These are phyloP conservation scores for Synanceia verrucosa DNA, from an alignment of 2,797 vertebrate species.

Conservation along the genomic window DNA sequence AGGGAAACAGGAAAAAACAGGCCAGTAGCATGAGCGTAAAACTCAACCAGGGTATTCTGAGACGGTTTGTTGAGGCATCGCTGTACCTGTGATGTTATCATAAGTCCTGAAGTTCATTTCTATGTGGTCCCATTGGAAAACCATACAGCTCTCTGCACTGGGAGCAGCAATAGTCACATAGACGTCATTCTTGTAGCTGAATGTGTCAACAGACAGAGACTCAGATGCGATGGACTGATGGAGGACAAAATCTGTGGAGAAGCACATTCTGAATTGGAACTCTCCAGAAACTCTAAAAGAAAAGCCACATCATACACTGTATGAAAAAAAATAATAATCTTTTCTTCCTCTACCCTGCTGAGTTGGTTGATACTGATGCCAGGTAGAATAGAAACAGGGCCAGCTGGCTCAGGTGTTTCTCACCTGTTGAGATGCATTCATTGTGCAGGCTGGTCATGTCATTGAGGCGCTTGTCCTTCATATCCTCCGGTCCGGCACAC, in stretches of 20 bases:
- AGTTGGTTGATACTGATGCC: not conserved
- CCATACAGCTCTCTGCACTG: conserved; percentile 95
- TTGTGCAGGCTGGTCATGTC: conserved; percentile 92
- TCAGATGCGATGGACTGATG: conserved; percentile 93
- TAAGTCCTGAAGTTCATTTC: conserved; percentile 99
- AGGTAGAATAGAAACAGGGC: conserved; percentile 6
- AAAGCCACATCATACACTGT: not conserved
- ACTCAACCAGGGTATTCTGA: not conserved
- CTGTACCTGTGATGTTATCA: conserved; percentile 96
- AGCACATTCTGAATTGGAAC: not conserved
- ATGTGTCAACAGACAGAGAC: conserved; percentile 95
- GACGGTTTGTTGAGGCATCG: not conserved
- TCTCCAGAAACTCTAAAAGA: not conserved
- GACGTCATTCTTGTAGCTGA: conserved; percentile 95
- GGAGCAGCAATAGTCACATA: conserved; percentile 97
- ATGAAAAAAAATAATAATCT: not conserved
- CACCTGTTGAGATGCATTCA: conserved; percentile 95
- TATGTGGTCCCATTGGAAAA: conserved; percentile 98
- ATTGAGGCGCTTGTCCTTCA: conserved; percentile 95
- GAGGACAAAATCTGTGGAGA: conserved; percentile 90
- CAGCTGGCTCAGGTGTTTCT: conserved; percentile 36
- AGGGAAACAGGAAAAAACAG: not conserved
- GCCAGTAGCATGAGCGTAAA: not conserved
- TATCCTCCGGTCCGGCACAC: conserved; percentile 91
- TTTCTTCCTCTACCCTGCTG: not conserved